phyloP scores from a whole-genome alignment of 2,888 invertebrate genomes.

The Amblyjoppa fuscipennis region DNA sequence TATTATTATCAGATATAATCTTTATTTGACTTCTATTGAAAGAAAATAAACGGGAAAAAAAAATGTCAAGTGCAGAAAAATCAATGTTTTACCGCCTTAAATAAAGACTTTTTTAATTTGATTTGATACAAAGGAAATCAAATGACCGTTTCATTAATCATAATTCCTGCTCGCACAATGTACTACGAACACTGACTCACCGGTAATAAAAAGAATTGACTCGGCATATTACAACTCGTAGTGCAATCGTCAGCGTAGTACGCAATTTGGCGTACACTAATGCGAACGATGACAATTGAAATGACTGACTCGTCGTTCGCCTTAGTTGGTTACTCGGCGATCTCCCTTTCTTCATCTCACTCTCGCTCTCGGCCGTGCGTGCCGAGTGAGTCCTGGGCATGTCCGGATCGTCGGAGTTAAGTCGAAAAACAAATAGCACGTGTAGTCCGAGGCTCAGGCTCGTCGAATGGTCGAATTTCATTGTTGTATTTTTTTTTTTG shows the following conservation, averaged over 20 bases:
- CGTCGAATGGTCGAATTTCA: background rate
- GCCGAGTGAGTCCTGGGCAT: constrained; percentile 14
- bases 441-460: background rate
- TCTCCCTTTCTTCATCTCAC: constrained; percentile 33
- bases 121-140: background rate
- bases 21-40: background rate
- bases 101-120: background rate
- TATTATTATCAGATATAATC: background rate
- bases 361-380: constrained; percentile 24
- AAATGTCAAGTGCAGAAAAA: background rate
- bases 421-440: constrained; percentile 41
- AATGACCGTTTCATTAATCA: constrained; percentile 35
- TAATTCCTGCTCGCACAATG: constrained; percentile 3
- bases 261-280: constrained; percentile 45
- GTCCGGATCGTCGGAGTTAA: constrained; percentile 51
- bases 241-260: constrained; percentile 42
- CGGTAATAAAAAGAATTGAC: constrained; percentile 53
- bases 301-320: constrained; percentile 54
- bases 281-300: constrained; percentile 61
- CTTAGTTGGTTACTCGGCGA: constrained; percentile 2
- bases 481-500: background rate
- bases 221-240: constrained; percentile 46
- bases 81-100: background rate
- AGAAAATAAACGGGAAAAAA: background rate
- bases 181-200: constrained; percentile 9